These are phyloP conservation scores for Lasioglossum lativentre DNA, from an alignment of 2,888 invertebrate genomes.

Conservation along the genomic window DNA sequence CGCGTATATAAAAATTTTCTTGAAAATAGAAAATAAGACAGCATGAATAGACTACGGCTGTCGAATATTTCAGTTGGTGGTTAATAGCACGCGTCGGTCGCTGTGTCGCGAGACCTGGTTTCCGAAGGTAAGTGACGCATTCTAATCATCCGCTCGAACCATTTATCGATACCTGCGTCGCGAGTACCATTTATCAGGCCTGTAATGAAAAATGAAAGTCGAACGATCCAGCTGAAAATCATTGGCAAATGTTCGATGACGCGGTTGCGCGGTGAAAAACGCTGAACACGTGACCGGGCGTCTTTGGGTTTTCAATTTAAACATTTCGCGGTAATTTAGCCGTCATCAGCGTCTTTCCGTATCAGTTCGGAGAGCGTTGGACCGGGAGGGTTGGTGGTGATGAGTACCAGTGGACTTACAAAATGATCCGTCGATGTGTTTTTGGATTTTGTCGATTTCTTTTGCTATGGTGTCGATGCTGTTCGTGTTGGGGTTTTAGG, in stretches of 20 bases:
- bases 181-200: slow-evolving; percentile 2
- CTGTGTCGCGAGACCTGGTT: slow-evolving; percentile 13
- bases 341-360: too few relatives aligned
- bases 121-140: slow-evolving; percentile 14
- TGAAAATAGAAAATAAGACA: neutral
- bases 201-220: neutral
- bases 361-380: too few relatives aligned
- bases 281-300: neutral
- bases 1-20: neutral
- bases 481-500: too few relatives aligned
- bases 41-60: neutral
- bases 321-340: too few relatives aligned
- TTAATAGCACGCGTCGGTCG: neutral
- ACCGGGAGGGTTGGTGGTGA: too few relatives aligned
- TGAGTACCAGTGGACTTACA: too few relatives aligned
- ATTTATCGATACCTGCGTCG: neutral
- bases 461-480: too few relatives aligned
- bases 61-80: neutral
- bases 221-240: slow-evolving; percentile 16
- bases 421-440: too few relatives aligned
- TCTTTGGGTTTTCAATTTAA: too few relatives aligned
- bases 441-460: too few relatives aligned
- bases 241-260: slow-evolving; percentile 43
- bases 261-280: slow-evolving; percentile 22
- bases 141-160: slow-evolving; percentile 24